phyloP scores from a whole-genome alignment of 2,888 invertebrate genomes.

The Lepidocyrtoides sp. region DNA sequence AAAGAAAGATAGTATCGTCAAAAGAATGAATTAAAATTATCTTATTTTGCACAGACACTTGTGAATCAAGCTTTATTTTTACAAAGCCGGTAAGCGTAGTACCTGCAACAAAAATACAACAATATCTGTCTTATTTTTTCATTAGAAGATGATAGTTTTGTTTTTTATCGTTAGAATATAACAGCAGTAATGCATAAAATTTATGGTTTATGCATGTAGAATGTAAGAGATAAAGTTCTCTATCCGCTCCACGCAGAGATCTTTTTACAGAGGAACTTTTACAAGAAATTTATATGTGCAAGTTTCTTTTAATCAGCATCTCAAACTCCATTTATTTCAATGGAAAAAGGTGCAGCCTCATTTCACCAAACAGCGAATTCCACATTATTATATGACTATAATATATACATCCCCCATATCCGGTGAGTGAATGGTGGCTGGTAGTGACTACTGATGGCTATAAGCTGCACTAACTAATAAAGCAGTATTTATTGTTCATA shows the following conservation, averaged over 20 bases:
- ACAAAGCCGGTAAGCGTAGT: neutral
- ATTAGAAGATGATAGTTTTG: neutral
- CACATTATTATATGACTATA: neutral
- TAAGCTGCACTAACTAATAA: slow-evolving; percentile 62
- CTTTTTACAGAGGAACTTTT: no score
- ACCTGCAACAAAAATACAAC: slow-evolving; percentile 1
- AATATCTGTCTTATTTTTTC: neutral
- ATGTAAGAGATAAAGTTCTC: slow-evolving; percentile 2
- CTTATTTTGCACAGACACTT: neutral
- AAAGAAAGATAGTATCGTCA: neutral
- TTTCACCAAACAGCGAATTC: slow-evolving; percentile 24
- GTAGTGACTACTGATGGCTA: slow-evolving; percentile 11
- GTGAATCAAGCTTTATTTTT: neutral
- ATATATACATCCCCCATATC: slow-evolving; percentile 58
- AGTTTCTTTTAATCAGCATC: slow-evolving; percentile 61
- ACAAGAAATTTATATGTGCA: neutral
- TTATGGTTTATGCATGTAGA: neutral
- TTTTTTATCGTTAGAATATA: neutral
- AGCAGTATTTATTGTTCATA: slow-evolving; percentile 38
- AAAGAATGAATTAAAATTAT: neutral
- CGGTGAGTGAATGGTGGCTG: slow-evolving; percentile 58
- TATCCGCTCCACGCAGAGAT: neutral
- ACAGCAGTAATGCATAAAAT: neutral
- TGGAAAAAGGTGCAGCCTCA: slow-evolving; percentile 22
- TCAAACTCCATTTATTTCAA: slow-evolving; percentile 57